Evolutionary conservation across 2,888 invertebrate genomes (phyloP), one percentile per base, ranked within the genome.

Genomic region (Lithophane ornitopus): DNA sequence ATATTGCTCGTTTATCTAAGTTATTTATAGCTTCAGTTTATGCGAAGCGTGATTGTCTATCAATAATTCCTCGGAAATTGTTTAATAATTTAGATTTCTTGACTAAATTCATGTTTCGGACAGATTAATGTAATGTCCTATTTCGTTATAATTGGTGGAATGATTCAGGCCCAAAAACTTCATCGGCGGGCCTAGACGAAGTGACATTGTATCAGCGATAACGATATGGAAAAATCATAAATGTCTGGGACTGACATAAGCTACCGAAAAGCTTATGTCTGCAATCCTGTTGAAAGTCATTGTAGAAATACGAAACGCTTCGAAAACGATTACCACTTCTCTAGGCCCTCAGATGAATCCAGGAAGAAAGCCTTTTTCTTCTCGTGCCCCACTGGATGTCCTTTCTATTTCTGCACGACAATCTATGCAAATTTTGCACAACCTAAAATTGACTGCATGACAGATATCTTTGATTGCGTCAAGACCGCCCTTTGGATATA

Each of bases 1-100:
- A 28, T 49, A 84, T 76, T 71, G 66, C 52, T 85, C 34, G 63
- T 70, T 76, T 69, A 82, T 74, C 67, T 63, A 56, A 52, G 61
- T 52, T 74, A 70, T 76, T 81, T 85, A 85, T 62, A 39, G 28
- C 56, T 54, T 41, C 52, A 52, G 26, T 67, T 80, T 56, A 73
- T 70, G 19, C 58, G 22, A 61, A 71, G 54, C 46, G 62, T 78
- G 71, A 83, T 71, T 72, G 68, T 66, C 66, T 69, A 68, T 49
- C 68, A 79, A 71, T 69, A 74, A 80, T 74, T 74, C 61, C 52
- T 59, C 12, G 63, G 65, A 59, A 78, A 78, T 54, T 39, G 52
- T 65, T 78, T 41, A 82, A 76, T 67, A 67, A 56, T 49, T 56
- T 74, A 49, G 12, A 56, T 34, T 81, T 41, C 39, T 74, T 80